These are phyloP conservation scores for Apogon talboti DNA, from an alignment of 2,797 vertebrate species.

Conservation along the genomic window DNA sequence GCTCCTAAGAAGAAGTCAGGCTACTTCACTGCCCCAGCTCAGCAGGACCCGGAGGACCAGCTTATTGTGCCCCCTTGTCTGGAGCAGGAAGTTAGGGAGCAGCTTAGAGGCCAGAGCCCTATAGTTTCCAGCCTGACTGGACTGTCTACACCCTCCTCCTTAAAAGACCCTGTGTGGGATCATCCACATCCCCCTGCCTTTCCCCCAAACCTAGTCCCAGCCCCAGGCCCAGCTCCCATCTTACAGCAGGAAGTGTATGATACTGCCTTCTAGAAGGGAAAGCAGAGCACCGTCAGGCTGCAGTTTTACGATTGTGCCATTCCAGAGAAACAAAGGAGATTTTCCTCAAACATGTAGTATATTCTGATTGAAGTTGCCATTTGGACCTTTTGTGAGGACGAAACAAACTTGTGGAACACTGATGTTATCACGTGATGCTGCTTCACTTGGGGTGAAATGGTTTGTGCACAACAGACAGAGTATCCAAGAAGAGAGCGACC, in stretches of 20 bases:
- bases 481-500: slow-evolving; percentile 23
- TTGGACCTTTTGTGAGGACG: slow-evolving; percentile 54
- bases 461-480: slow-evolving; percentile 24
- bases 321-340: slow-evolving; percentile 45
- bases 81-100: slow-evolving; percentile 94
- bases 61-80: slow-evolving; percentile 93
- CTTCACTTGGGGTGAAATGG: slow-evolving; percentile 30
- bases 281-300: slow-evolving; percentile 46
- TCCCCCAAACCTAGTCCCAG: slow-evolving; percentile 60
- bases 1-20: slow-evolving; percentile 96
- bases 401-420: slow-evolving; percentile 48
- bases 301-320: slow-evolving; percentile 64
- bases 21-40: slow-evolving; percentile 95
- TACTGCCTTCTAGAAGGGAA: slow-evolving; percentile 88
- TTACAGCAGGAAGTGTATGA: slow-evolving; percentile 92
- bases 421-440: slow-evolving; percentile 45
- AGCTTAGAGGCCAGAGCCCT: slow-evolving; percentile 87
- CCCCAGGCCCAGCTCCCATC: slow-evolving; percentile 60
- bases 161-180: slow-evolving; percentile 83
- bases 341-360: slow-evolving; percentile 59
- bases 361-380: slow-evolving; percentile 70
- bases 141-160: slow-evolving; percentile 68
- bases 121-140: slow-evolving; percentile 75
- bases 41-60: slow-evolving; percentile 95
- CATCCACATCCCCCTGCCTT: slow-evolving; percentile 76